Evolutionary conservation across 2,113 vertebrate species (phyloP), one percentile per base, ranked within the genome.

Genomic region (Mustelus asterias): DNA sequence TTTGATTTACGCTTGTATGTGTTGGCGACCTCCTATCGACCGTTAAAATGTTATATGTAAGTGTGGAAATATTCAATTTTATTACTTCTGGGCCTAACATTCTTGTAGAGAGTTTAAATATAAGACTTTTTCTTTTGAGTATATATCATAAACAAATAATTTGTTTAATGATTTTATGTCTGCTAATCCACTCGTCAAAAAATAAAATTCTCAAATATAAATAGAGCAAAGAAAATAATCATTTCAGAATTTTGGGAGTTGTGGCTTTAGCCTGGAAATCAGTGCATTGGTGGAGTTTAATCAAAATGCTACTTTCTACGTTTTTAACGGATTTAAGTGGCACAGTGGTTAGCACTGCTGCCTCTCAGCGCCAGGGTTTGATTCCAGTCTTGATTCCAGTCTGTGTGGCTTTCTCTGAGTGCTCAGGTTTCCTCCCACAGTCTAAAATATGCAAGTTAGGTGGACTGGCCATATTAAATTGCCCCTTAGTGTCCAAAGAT

Each of bases 1-100:
- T 96, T 96, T 94, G 96, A 96, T 63, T 76, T 96, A 80, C 86
- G 96, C 16, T 58, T 96, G 37, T 96, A 96, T 78, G 96, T 96
- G 41, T 69, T 96, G 44, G 96, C 95, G 85, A 96, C 96, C 26
- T 96, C 96, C 58, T 96, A 96, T 94, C 85, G 96, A 90, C 96
- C 96, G 29, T 29, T 96, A 26, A 96, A 96, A 63, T 90, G 86
- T 92, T 96, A 96, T 88, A 96, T 96, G 96, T 96, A 54, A 96
- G 95, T 72, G 33, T 18, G 69, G 67, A 65, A 93, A 16, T 16
- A 29, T 89, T 93, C 89, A 37, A 37, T 92, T 60, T 33, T 20
- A 92, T 92, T 92, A 92, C 33, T 37, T 65, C 60, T 63, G 63
- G 65, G 16, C 9, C 14, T 20, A n/a, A 37, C 58, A 92, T 29